Evolutionary conservation across 2,797 vertebrate genomes (phyloP), one percentile per base, ranked within the genome.

Genomic region (Microhierax caerulescens): DNA sequence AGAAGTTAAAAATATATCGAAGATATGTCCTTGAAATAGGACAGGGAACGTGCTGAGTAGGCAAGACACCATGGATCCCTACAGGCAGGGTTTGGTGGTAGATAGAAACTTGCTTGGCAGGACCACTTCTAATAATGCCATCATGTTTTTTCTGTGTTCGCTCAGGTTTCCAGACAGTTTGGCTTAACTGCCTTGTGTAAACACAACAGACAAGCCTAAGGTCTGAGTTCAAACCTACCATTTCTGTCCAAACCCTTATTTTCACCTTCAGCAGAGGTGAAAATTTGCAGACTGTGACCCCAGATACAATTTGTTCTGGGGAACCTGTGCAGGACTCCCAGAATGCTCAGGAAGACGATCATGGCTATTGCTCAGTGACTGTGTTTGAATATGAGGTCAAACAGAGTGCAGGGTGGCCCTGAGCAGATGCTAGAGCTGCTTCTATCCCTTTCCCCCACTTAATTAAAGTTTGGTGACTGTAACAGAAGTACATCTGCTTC

Each of bases 381-480:
- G 64, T 5, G 65, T 3, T 18, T 5, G 54, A 8, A 5, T 32
- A 19, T 0, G 5, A 13, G 65, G 21, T 16, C 50, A 28, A 4
- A 4, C 3, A 7, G 34, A 24, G 22, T 1, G 0, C 2, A 2
- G 25, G 7, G 11, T 3, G 27, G 61, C 60, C 41, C 50, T 10
- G 43, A 64, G 74, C 45, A 54, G 21, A 2, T 1, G 10, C 47
- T 11, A 4, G 0, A 27, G 23, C 17, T 34, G 56, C 28, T 6
- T 61, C 30, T 47, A 0, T 19, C 28, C 13, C 60, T 34, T 11
- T 47, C 8, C 32, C n/a, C 9, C 2, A 6, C 43, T 11, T 24
- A 36, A 5, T 1, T 7, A 1, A 7, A 21, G 9, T 11, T 22
- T 2, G 34, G 39, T 1, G 6, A 3, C 3, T 0, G 5, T 15